Percentiles rank a stretch among this genome's conserved stretches.
phyloP scores from a whole-genome alignment of 30 jellyfish, hydroid and myxozoan species.

The Rhopilema esculentum region DNA sequence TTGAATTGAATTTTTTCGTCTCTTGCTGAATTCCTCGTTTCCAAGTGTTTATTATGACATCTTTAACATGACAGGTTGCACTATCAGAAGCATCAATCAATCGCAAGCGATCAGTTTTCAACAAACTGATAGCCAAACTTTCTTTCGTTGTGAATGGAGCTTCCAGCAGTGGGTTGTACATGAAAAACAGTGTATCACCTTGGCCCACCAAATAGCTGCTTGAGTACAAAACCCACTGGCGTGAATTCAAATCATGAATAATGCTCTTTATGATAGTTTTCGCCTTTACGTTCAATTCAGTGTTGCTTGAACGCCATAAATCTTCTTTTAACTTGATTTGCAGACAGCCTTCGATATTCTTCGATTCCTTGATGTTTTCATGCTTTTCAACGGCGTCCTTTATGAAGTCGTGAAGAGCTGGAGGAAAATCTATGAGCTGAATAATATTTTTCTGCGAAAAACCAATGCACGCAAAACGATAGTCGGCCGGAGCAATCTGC shows the following conservation, averaged over 20 bases:
- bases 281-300: constrained; percentile 2
- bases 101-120: constrained; percentile 57
- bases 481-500: constrained; percentile 35
- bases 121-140: constrained; percentile 31
- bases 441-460: constrained; percentile 40
- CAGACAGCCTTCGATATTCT: constrained; percentile 3
- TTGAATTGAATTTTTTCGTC: neutral
- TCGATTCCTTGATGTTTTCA: constrained; percentile 9
- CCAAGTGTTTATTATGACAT: constrained; percentile 16
- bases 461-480: constrained; percentile 57
- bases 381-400: constrained; percentile 47
- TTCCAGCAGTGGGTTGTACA: constrained; percentile 7
- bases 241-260: constrained; percentile 2
- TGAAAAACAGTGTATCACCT: constrained; percentile 43
- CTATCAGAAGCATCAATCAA: constrained; percentile 35
- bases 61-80: constrained; percentile 19
- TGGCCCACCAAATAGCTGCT: constrained; percentile 41
- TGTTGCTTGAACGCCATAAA: constrained; percentile 57
- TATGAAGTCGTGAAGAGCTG: constrained; percentile 13
- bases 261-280: constrained; percentile 17
- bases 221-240: constrained; percentile 42
- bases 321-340: constrained; percentile 59
- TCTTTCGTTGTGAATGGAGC: neutral
- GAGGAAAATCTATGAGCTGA: constrained; percentile 54
- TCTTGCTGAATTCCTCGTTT: constrained; percentile 42